Conservation (phyloP, 1,140 invertebrate species). For the Apocrypta bakeri region DNA sequence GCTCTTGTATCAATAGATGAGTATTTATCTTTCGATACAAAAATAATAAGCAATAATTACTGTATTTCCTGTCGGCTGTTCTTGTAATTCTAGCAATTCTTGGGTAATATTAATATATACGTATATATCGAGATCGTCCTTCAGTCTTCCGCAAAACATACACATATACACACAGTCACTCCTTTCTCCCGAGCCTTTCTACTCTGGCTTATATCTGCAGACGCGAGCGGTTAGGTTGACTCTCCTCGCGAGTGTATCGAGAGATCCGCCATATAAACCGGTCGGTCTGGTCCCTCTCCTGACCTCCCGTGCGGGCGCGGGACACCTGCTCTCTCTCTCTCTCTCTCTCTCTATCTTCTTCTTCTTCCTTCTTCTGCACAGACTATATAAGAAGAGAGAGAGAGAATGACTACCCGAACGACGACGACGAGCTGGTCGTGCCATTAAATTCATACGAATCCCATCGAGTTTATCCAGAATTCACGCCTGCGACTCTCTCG, state of each 20-base stretch:
- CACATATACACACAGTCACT: not conserved
- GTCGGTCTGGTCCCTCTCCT: conserved; percentile 68
- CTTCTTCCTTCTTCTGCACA: conserved; percentile 41
- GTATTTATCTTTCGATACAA: too few species aligned
- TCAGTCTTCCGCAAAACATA: conserved; percentile 49
- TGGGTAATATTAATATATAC: too few species aligned
- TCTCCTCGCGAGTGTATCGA: conserved; percentile 23
- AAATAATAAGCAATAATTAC: too few species aligned
- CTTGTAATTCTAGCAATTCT: too few species aligned
- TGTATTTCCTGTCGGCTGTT: too few species aligned
- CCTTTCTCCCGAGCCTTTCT: not conserved
- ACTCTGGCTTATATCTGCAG: not conserved
- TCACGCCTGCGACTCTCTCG: conserved; percentile 61
- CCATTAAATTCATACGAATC: conserved; percentile 72
- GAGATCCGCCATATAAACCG: conserved; percentile 64
- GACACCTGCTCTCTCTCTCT: conserved; percentile 69
- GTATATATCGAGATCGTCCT: conserved; percentile 5
- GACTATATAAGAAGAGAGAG: conserved; percentile 3
- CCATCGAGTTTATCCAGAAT: conserved; percentile 65
- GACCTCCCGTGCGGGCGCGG: conserved; percentile 54
- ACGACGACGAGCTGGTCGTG: conserved; percentile 58
- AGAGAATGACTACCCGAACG: not conserved
- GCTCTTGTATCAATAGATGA: too few species aligned
- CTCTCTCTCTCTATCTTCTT: conserved; percentile 48
- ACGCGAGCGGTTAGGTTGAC: not conserved